Evolutionary conservation across 2,888 invertebrate genomes (phyloP).

Genomic region (Hoplodrina blanda): DNA sequence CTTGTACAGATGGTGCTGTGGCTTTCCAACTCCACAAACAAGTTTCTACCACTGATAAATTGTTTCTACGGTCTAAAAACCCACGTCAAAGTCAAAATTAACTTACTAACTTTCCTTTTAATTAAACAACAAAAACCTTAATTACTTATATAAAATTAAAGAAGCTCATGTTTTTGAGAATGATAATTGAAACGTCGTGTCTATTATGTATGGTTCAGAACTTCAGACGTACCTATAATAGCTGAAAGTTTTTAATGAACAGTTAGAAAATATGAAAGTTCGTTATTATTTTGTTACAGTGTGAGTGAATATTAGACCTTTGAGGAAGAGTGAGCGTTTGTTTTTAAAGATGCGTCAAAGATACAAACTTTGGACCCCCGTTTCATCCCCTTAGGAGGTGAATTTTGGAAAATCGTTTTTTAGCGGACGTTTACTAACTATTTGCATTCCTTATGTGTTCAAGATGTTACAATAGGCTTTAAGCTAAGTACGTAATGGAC

Average conservation of each 20-base stretch:
- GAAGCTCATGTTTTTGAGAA: slow-evolving; percentile 24
- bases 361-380: no score
- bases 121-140: slow-evolving; percentile 61
- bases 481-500: no score
- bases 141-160: slow-evolving; percentile 30
- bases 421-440: no score
- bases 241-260: slow-evolving; percentile 37
- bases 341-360: neutral
- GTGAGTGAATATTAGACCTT: slow-evolving; percentile 15
- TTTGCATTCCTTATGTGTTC: no score
- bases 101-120: slow-evolving; percentile 59
- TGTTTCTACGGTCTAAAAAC: slow-evolving; percentile 60
- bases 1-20: slow-evolving; percentile 31
- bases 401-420: no score
- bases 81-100: slow-evolving; percentile 64
- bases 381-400: no score
- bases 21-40: slow-evolving; percentile 56
- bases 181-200: slow-evolving; percentile 12
- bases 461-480: no score
- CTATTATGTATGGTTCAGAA: slow-evolving; percentile 10
- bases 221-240: neutral
- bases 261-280: slow-evolving; percentile 30
- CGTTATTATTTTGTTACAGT: slow-evolving; percentile 19
- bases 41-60: slow-evolving; percentile 66
- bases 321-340: slow-evolving; percentile 12